Evolutionary conservation across 64 coral and sea anemone species (phyloP), one percentile per base, ranked within the genome.

Genomic region (Montipora efflorescens): DNA sequence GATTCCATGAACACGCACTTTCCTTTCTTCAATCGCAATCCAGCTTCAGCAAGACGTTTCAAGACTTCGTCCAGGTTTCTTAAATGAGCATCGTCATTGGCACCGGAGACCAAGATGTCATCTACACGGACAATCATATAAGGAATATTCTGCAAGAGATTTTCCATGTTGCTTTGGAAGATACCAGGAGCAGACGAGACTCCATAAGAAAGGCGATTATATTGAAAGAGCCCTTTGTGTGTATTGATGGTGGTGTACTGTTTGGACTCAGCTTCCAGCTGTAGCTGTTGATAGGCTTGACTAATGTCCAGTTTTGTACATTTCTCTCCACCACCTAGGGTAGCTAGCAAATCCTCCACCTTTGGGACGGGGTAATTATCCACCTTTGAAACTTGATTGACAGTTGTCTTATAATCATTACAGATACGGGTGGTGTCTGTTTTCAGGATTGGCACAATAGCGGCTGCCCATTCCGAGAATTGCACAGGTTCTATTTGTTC

Each of bases 151-250:
- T 78, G 87, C 1, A 89, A 47, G 6, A 89, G 49, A 55, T 55
- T 90, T 61, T 89, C 70, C 13, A 89, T 89, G 3, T 62, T 87
- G 44, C 84, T 20, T 25, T 88, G 87, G 25, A 71, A 88, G 50
- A 88, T 76, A 48, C 21, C 88, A 46, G 88, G 88, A 16, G 89
- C 89, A 5, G 88, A 90, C 13, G 88, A 36, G 19, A 89, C 76
- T 36, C 87, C 72, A 47, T 59, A 89, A 9, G 46, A 52, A 15
- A 89, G 71, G 9, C 74, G 48, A n/a, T 76, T 89, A 21, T 89
- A 89, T 66, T 53, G 9, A 13, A 77, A 87, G 5, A 87, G 67
- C 1, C 84, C 84, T 47, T 74, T 74, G 47, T 84, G 68, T 7
- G 87, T 88, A 0, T 50, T 76, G 14, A 76, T 75, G 55, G 46